Base-by-base conservation (phyloP, 2,888 invertebrate species). In the Phengaris alcon region DNA sequence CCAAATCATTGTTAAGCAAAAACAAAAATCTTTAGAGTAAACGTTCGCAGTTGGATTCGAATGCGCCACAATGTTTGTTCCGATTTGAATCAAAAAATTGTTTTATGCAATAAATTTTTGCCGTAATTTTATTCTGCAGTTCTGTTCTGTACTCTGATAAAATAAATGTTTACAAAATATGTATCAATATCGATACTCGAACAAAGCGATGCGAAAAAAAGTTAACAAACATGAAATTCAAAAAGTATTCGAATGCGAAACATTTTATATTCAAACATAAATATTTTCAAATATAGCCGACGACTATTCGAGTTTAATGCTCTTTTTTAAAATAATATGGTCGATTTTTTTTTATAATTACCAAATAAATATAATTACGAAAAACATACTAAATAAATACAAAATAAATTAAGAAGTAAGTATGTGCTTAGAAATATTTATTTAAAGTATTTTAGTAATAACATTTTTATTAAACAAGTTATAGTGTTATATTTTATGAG, bases 51-150 rank as follows among this genome's bases (percentile, higher is more conserved):
- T 54, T 72, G 35, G 13, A 72, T 48, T 52, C 22, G 35, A 72
- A 72, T 72, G 72, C 52, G 35, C 72, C 72, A 52, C 72, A 72
- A 54, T 72, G 13, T 72, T 72, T 72, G 22, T 54, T 10, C 52
- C 54, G 35, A 64, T 35, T 64, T 64, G 44, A 64, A 64, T 64
- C 10, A 64, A 64, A 64, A 22, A 52, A 72, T 54, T 72, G 72
- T 72, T 72, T 72, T 22, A 54, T 44, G 54, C 52, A 72, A 54
- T 54, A 52, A 51, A 70, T 35, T 22, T 68, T 44, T 10, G 64
- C 52, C 22, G 70, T 52, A 15, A 70, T 70, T 10, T 54, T 54
- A 52, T 54, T 72, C 35, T 22, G 35, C 35, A 52, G 13, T 35
- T 13, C 35, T 46, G 10, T 44, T 72, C 22, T 72, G 51, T 52